Evolutionary conservation across 2,888 invertebrate genomes (phyloP), one percentile per base, ranked within the genome.

Genomic region (Hanleya hanleyi): DNA sequence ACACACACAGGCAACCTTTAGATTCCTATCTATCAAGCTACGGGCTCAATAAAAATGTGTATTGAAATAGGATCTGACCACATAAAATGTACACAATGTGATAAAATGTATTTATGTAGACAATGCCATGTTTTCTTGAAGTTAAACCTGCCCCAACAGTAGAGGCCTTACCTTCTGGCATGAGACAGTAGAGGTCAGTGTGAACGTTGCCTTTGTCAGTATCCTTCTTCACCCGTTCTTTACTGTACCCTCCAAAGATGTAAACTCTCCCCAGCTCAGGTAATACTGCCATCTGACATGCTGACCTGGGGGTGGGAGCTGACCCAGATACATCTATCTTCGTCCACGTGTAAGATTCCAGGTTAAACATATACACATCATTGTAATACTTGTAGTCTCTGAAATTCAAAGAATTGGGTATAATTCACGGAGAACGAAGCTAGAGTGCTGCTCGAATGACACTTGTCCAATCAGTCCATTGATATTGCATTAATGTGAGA

Each of bases 321-420:
- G 92, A 92, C 67, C 90, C 90, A 33, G 78, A 76, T 0, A 94
- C 91, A 68, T 93, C 93, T 65, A 97, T 86, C 88, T 94, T 94
- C 1, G 90, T 92, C 97, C 97, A 98, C 0, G 92, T 92, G 83
- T 96, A 94, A 0, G 93, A 93, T 84, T 96, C 96, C 79, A 96
- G 91, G 82, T 95, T 94, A 91, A 98, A 97, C 38, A 93, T 90
- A 90, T 95, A 93, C 0, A 96, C 89, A 89, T 98, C 98, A 89
- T 97, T 97, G 89, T 94, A 96, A 91, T 97, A 98, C 81, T 94
- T 94, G 88, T 95, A 97, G 75, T 95, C 95, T 71, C 95, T 90
- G 82, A 7, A 77, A 79, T 15, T 15, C 47, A 41, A n/a, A 41
- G 47, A 41, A 41, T 15, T n/a, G n/a, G n/a, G n/a, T n/a, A n/a